Base-by-base conservation (phyloP, 2,113 vertebrate species). In the Australoheros scitulus region DNA sequence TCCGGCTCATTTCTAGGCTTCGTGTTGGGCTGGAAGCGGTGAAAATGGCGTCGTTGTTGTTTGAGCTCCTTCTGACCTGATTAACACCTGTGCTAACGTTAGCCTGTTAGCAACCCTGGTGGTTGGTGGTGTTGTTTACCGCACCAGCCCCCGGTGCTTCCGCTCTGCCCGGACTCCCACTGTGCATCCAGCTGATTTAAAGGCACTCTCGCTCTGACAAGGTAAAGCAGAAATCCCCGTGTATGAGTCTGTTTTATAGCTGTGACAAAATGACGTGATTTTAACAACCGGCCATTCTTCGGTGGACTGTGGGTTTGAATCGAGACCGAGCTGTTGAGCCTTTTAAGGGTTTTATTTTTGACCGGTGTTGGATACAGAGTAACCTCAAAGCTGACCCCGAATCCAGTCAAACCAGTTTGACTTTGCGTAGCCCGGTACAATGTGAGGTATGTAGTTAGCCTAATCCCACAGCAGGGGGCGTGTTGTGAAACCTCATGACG, bases 381-480 rank as follows among this genome's bases (percentile, higher is more conserved):
- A 55, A 56, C 24, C 79, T 64, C 2, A 61, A 9, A 77, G 11
- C 7, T n/a, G 15, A 64, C 5, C 8, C 76, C 32, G 26, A 2
- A 6, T 22, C 7, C 82, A 41, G 38, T 64, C n/a, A 55, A 26
- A 83, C 32, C 50, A 61, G 65, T 63, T 61, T 41, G 9, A 60
- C 18, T 15, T 36, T 60, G 26, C 6, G 17, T 20, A 61, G 10
- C 10, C 10, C 6, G 2, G 20, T 15, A 11, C n/a, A 41, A 6
- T 2, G 56, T 11, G 47, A 22, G n/a, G 61, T 17, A 14, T 88
- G 89, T 38, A 77, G 22, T 11, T 63, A 29, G 8, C 17, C 56
- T 29, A 3, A 10, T 11, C 57, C 38, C 10, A 43, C 92, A 78
- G 77, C 81, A 92, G 91, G 83, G 88, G 87, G 89, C 79, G 92